Base-by-base conservation (phyloP, 2,888 invertebrate genomes). In the Uropetala carovei region DNA sequence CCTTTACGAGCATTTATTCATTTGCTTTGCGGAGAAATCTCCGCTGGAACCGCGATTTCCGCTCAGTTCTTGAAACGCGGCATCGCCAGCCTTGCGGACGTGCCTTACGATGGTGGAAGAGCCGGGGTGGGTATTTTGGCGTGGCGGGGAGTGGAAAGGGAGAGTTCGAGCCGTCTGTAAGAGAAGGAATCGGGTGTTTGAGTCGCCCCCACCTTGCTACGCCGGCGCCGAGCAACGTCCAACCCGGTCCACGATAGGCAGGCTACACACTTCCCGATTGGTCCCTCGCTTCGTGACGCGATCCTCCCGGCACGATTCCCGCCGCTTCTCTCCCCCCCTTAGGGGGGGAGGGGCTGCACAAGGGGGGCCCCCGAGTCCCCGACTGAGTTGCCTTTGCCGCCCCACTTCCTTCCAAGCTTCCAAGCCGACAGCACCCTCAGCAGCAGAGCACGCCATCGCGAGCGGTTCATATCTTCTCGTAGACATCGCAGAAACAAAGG, bases 391-490 rank as follows among this genome's bases (percentile, higher is more conserved):
- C 64, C 64, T 64, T 64, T 27, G 64, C 60, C 60, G 68, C 89
- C 89, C 89, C 89, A 89, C 89, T 89, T 89, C 89, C 89, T 89
- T 89, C 89, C 89, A 89, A 68, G 89, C 89, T 64, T 89, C 89
- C 89, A 64, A 43, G 89, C 64, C 60, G 89, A 89, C 43, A 89
- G 89, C 64, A 43, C n/a, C 89, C 64, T 89, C 64, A 68, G 60
- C 89, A 27, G 89, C 89, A n/a, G 64, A 89, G 89, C 89, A 68
- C 68, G 27, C 75, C 75, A 22, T 64, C 64, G 64, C 60, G 75
- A 89, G 89, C 89, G 64, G 64, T 22, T 43, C 64, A n/a, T n/a
- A 83, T 89, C 89, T 64, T 43, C 89, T 89, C 89, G 16, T 16
- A 60, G 83, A 56, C 83, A 83, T 83, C 83, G 43, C 58, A 68